Evolutionary conservation across 2,113 vertebrate species (phyloP).

Genomic region (Chloropsis hardwickii): DNA sequence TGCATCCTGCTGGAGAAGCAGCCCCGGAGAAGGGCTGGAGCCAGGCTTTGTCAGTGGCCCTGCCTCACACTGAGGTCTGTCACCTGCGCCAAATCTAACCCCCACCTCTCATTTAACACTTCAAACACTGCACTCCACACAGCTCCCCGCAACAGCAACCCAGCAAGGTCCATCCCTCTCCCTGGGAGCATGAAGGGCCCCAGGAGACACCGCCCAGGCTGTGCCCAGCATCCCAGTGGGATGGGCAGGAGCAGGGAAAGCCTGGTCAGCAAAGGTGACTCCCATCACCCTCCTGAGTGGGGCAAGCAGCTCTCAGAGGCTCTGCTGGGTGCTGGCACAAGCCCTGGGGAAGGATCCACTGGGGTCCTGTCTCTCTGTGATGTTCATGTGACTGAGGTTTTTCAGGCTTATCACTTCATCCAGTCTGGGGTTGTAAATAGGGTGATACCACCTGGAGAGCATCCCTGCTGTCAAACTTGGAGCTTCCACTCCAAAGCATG

Average conservation of each 20-base stretch:
- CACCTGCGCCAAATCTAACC: neutral
- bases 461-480: neutral
- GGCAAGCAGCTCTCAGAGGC: neutral
- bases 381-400: neutral
- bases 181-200: neutral
- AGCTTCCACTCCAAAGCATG: neutral
- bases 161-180: neutral
- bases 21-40: neutral
- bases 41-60: neutral
- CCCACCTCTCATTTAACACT: neutral
- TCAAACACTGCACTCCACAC: neutral
- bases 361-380: neutral
- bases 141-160: neutral
- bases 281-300: accelerated
- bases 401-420: neutral
- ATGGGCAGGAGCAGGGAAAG: neutral
- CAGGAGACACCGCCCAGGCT: neutral
- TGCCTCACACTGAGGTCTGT: neutral
- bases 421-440: neutral
- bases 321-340: neutral
- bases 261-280: neutral
- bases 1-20: neutral
- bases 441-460: neutral
- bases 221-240: neutral
- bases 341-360: neutral